These are phyloP conservation scores for Microplitis mediator DNA, from an alignment of 1,140 invertebrate genomes.

Conservation along the genomic window DNA sequence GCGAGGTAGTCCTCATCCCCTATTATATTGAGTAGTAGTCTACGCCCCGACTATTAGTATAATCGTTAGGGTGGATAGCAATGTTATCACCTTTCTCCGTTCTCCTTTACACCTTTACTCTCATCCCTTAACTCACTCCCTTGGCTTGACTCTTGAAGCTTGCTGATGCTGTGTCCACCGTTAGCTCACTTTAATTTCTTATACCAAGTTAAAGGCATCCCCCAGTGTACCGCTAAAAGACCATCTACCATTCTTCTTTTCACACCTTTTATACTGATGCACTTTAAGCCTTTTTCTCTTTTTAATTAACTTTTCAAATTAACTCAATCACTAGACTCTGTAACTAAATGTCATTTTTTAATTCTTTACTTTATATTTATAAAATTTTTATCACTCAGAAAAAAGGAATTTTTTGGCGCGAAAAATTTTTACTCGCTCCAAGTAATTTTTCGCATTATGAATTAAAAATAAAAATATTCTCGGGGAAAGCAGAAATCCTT, in stretches of 20 bases:
- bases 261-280: constrained; percentile 33
- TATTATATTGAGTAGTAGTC: constrained; percentile 39
- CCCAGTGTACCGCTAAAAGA: constrained; percentile 8
- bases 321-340: no score
- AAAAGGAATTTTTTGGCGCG: no score
- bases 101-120: constrained; percentile 21
- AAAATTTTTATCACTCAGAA: neutral
- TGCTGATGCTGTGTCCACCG: no score
- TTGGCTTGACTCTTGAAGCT: no score
- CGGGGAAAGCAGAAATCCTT: no score
- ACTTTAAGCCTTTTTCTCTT: constrained; percentile 33
- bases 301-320: neutral
- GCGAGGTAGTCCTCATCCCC: constrained; percentile 38
- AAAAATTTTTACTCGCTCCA: no score
- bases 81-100: neutral
- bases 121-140: constrained; percentile 45
- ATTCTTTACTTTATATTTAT: neutral
- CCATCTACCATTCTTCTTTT: neutral
- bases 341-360: neutral
- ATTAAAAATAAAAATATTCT: no score
- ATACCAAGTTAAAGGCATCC: constrained; percentile 44
- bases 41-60: constrained; percentile 51
- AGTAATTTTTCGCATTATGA: no score
- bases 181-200: no score
- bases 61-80: constrained; percentile 40